Evolutionary conservation across 2,797 vertebrate genomes (phyloP), one percentile per base, ranked within the genome.

Genomic region (Centroberyx gerrardi): DNA sequence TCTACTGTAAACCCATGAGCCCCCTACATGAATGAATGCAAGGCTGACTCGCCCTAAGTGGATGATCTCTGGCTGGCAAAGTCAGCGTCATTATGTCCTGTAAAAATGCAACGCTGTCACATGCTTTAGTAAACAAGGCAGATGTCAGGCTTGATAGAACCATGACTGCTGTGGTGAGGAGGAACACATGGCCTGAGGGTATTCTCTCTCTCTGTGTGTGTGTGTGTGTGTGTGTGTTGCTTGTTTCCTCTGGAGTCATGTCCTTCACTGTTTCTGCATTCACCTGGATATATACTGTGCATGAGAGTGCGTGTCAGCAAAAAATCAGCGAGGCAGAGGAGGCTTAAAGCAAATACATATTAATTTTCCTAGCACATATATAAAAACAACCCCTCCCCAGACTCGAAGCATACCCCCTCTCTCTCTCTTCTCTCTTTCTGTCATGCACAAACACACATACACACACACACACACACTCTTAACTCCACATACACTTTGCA

Each of bases 341-440:
- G 48, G 87, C 86, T 85, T 88, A 76, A 83, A 90, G 87, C 85
- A 92, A 93, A 92, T 90, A 82, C 84, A 91, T 88, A 91, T 91
- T 87, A 60, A 92, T 91, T 91, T 86, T 78, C 73, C 68, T 80
- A 33, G 74, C 78, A 83, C 38, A 80, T 65, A 76, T 82, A 80
- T 46, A 76, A 87, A 67, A 87, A 78, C 67, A 69, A 66, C 68
- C 56, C 63, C 55, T 86, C 74, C 80, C 74, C 22, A 40, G 75
- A 74, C 79, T 82, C 74, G 63, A 42, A 53, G 28, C 70, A 55
- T 51, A 22, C 58, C 61, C 63, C 75, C 48, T 52, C 63, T 77
- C 78, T 54, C 44, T 38, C 42, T 60, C 5, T 70, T 70, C 38
- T 74, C 77, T 38, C 60, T 46, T 38, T 44, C 38, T 27, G 56